Percentiles rank a stretch among this genome's conserved stretches.
phyloP scores from a whole-genome alignment of 2,797 vertebrate species.

The Thripadectes ignobilis region DNA sequence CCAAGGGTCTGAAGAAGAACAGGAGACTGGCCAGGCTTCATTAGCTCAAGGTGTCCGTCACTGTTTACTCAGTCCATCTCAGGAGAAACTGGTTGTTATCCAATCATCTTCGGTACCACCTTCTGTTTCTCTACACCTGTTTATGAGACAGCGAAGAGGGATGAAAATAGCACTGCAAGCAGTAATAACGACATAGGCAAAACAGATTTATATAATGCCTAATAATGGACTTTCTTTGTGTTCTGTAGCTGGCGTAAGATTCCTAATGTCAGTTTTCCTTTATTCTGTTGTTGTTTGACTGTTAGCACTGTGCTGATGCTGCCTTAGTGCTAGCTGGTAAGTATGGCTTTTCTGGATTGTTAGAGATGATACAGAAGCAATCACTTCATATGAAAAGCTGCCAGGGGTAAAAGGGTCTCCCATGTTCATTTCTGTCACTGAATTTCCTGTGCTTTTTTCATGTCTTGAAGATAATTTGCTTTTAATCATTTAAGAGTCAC shows the following conservation, averaged over 20 bases:
- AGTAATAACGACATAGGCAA: not conserved
- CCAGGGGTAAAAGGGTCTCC: not conserved
- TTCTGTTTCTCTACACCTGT: not conserved
- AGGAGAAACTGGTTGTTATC: not conserved
- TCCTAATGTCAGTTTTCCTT: not conserved
- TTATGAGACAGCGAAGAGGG: not conserved
- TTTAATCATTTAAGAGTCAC: not conserved
- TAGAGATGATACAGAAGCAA: not conserved
- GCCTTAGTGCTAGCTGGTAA: not conserved
- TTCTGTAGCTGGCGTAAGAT: not conserved
- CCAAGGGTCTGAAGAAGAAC: not conserved
- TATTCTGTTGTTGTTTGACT: not conserved
- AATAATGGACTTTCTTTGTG: not conserved
- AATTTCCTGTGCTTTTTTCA: not conserved
- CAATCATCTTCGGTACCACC: rapidly evolving
- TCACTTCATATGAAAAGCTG: not conserved
- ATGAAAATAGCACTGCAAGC: not conserved
- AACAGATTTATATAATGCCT: not conserved
- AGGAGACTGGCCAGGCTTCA: not conserved
- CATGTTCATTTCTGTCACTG: not conserved
- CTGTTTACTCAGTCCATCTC: not conserved
- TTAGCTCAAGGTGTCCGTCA: not conserved
- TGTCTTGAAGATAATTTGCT: not conserved
- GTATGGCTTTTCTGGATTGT: not conserved
- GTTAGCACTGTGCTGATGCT: not conserved